phyloP scores from a whole-genome alignment of 2,113 vertebrate species.

The Podiceps cristatus region DNA sequence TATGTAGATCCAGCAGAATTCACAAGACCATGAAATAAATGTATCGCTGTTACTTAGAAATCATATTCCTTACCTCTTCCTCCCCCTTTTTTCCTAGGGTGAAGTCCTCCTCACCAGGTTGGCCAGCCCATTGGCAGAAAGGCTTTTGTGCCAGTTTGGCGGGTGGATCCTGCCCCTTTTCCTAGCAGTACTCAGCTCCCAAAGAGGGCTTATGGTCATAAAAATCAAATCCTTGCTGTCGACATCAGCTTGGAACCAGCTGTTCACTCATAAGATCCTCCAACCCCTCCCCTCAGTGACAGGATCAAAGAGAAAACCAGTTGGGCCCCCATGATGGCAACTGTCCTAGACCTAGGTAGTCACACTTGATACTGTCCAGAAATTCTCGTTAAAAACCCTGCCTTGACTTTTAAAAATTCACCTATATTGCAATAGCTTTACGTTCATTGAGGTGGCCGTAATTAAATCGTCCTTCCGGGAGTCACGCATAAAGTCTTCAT shows the following conservation, averaged over 20 bases:
- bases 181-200: neutral
- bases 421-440: neutral
- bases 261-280: neutral
- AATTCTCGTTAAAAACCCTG: neutral
- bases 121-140: neutral
- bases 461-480: neutral
- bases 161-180: neutral
- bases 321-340: neutral
- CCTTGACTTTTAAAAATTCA: neutral
- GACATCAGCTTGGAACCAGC: neutral
- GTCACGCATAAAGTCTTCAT: neutral
- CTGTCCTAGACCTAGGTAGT: neutral
- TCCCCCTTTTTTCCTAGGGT: neutral
- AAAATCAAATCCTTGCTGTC: neutral
- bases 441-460: fast-evolving
- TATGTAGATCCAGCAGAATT: neutral
- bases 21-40: neutral
- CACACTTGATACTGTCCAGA: neutral
- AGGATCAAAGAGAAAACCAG: neutral
- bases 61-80: neutral
- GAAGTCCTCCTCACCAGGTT: neutral
- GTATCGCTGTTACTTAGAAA: neutral
- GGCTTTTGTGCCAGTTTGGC: fast-evolving
- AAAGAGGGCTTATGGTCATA: neutral
- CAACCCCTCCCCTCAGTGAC: neutral